Conservation (phyloP, 2,113 vertebrate species). For the Jacana jacana region DNA sequence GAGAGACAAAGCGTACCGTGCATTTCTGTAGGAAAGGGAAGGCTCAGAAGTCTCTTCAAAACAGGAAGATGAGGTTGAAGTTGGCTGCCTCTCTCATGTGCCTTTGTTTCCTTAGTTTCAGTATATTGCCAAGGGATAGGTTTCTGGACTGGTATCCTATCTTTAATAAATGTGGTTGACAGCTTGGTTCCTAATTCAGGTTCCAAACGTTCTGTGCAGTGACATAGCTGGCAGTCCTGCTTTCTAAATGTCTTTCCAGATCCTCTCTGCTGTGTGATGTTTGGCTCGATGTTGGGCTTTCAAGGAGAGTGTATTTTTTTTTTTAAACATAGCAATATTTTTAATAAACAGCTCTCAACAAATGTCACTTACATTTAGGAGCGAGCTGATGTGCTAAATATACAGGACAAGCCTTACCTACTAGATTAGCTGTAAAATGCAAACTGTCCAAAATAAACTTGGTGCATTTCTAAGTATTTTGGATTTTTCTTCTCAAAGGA, state of each 20-base stretch:
- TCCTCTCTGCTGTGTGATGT: slow-evolving; percentile 18
- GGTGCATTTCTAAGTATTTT: background rate
- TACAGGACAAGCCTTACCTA: slow-evolving; percentile 1
- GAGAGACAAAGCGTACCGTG: background rate
- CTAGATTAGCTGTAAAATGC: background rate
- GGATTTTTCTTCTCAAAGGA: background rate
- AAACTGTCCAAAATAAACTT: background rate
- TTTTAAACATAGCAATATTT: background rate
- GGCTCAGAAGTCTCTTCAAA: background rate
- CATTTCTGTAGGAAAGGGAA: background rate
- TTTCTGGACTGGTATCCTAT: background rate
- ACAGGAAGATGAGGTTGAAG: background rate
- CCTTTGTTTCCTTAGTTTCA: slow-evolving; percentile 12
- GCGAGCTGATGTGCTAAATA: background rate
- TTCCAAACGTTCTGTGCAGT: slow-evolving; percentile 7
- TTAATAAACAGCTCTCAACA: slow-evolving; percentile 34
- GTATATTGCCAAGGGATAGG: background rate
- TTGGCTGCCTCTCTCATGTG: background rate
- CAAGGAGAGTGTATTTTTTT: background rate
- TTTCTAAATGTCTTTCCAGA: slow-evolving; percentile 34
- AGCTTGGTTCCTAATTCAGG: background rate
- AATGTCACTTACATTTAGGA: background rate
- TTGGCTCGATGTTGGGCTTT: background rate
- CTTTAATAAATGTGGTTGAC: background rate
- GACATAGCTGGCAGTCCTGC: background rate